Evolutionary conservation across 2,888 invertebrate species (phyloP).

Genomic region (Bombyx huttoni): DNA sequence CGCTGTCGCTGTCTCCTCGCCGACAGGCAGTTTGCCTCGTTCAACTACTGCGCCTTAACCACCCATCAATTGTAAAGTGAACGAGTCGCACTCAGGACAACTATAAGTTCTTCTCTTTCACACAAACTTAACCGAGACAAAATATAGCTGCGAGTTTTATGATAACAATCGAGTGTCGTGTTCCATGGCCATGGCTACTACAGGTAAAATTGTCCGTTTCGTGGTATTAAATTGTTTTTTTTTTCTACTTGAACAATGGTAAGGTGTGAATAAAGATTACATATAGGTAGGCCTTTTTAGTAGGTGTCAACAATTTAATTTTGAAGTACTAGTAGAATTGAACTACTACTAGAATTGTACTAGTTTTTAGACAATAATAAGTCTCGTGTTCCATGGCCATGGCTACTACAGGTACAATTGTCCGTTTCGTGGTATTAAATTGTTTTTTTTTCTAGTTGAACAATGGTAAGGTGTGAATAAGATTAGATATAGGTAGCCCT

Average conservation of each 20-base stretch:
- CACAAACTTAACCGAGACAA: neutral
- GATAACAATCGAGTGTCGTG: neutral
- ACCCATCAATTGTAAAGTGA: neutral
- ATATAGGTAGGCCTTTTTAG: no score
- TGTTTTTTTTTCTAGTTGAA: no score
- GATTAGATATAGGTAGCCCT: no score
- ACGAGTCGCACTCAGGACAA: neutral
- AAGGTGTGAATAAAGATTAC: no score
- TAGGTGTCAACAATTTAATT: no score
- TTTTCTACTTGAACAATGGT: no score
- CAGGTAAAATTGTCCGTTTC: neutral
- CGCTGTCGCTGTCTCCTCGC: conserved; percentile 49
- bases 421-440: neutral
- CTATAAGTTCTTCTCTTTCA: neutral
- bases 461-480: no score
- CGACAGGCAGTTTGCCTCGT: conserved; percentile 38
- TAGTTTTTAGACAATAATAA: neutral
- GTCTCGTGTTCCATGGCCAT: neutral
- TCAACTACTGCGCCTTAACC: conserved; percentile 21
- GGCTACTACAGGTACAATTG: neutral
- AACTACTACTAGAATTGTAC: no score
- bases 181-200: neutral
- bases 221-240: neutral
- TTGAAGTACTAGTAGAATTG: no score
- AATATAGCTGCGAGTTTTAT: neutral